phyloP scores from a whole-genome alignment of 2,888 invertebrate genomes.

The Helobdella robusta region DNA sequence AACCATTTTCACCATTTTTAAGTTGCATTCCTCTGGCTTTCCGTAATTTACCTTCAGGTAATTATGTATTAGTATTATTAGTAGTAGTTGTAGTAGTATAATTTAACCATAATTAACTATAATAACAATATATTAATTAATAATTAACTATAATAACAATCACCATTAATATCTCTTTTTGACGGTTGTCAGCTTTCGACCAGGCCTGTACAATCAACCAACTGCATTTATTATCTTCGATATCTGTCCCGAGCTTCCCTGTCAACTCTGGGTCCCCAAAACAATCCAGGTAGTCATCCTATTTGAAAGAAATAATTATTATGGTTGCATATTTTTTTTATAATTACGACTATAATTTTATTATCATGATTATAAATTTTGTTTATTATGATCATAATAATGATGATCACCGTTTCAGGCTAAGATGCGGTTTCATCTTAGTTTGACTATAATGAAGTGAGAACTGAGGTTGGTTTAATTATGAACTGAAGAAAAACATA shows the following conservation, averaged over 20 bases:
- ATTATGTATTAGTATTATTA: too few relatives aligned
- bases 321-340: background rate
- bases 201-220: slow-evolving; percentile 86
- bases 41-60: slow-evolving; percentile 45
- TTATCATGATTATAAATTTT: background rate
- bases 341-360: background rate
- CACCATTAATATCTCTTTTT: slow-evolving; percentile 30
- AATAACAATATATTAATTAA: too few relatives aligned
- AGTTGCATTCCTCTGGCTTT: slow-evolving; percentile 38
- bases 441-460: too few relatives aligned
- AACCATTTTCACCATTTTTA: slow-evolving; percentile 42
- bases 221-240: slow-evolving; percentile 87
- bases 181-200: slow-evolving; percentile 37
- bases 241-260: slow-evolving; percentile 83
- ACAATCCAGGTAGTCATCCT: slow-evolving; percentile 79
- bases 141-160: too few relatives aligned
- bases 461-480: too few relatives aligned
- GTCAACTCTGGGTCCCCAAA: slow-evolving; percentile 75
- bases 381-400: background rate
- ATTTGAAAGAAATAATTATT: background rate
- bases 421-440: too few relatives aligned
- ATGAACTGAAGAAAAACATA: too few relatives aligned
- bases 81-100: too few relatives aligned
- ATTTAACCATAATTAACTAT: too few relatives aligned
- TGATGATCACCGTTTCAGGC: background rate